Conservation (phyloP, 1,140 invertebrate genomes). For the Onthophagus taurus region DNA sequence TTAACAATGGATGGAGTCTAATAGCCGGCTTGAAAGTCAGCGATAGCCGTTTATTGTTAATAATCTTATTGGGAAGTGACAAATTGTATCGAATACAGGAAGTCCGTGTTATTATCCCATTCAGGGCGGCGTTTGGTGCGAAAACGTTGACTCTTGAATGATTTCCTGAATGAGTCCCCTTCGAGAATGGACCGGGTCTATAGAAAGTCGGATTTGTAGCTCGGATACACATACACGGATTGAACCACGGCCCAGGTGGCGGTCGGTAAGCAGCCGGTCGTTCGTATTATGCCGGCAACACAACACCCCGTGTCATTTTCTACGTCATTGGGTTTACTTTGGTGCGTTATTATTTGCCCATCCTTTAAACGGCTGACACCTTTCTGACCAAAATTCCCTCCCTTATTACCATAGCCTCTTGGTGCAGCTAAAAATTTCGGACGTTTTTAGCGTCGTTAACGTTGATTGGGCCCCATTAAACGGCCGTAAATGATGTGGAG, state of each 20-base stretch:
- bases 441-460: not conserved
- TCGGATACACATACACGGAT: conserved; percentile 9
- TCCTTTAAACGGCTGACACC: conserved; percentile 9
- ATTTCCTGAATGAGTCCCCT: conserved; percentile 31
- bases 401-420: not conserved
- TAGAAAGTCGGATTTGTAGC: conserved; percentile 16
- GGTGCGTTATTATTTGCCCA: conserved; percentile 14
- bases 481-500: too few species aligned
- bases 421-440: not conserved
- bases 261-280: conserved; percentile 3
- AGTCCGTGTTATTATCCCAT: conserved; percentile 35
- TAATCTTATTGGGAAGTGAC: conserved; percentile 31
- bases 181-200: conserved; percentile 26
- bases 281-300: conserved; percentile 26
- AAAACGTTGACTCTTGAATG: conserved; percentile 25
- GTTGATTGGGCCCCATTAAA: not conserved
- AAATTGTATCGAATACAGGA: conserved; percentile 38
- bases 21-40: conserved; percentile 34
- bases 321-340: conserved; percentile 29
- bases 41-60: conserved; percentile 33
- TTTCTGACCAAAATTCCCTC: not conserved
- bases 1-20: too few species aligned
- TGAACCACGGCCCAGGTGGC: conserved; percentile 11
- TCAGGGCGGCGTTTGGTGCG: conserved; percentile 31
- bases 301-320: conserved; percentile 32